Percentiles rank a stretch among this genome's conserved stretches.
These are phyloP conservation scores for Coenobita brevimanus DNA, from an alignment of 1,140 invertebrate species.

Conservation along the genomic window DNA sequence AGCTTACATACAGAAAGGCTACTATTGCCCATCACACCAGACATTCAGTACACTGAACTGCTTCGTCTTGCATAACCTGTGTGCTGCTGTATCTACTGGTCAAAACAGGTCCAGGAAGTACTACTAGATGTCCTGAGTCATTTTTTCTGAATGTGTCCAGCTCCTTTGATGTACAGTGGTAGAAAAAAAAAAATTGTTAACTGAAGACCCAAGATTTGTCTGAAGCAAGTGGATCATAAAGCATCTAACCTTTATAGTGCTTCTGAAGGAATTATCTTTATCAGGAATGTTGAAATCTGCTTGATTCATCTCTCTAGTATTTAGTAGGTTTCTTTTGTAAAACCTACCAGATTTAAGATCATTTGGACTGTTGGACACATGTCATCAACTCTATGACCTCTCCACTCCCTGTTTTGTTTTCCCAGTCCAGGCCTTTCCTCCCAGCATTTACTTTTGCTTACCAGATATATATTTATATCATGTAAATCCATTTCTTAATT, in stretches of 20 bases:
- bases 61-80: conserved; percentile 60
- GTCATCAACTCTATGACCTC: not conserved
- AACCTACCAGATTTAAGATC: no score
- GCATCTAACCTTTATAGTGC: no score
- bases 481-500: no score
- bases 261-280: no score
- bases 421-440: no score
- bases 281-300: no score
- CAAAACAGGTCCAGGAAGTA: conserved; percentile 44
- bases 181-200: not conserved
- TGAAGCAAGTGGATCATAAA: no score
- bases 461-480: no score
- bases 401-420: no score
- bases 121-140: conserved; percentile 47
- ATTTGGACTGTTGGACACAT: not conserved
- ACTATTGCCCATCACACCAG: conserved; percentile 20
- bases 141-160: conserved; percentile 37
- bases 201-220: not conserved
- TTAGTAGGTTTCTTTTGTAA: no score
- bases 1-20: not conserved
- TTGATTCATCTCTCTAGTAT: no score
- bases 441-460: no score
- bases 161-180: conserved; percentile 11
- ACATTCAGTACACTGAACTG: conserved; percentile 24
- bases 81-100: conserved; percentile 41